Evolutionary conservation across 37 sponge, comb jelly and placozoan genomes (phyloP), one percentile per base, ranked within the genome.

Genomic region (Haliclona indistincta): DNA sequence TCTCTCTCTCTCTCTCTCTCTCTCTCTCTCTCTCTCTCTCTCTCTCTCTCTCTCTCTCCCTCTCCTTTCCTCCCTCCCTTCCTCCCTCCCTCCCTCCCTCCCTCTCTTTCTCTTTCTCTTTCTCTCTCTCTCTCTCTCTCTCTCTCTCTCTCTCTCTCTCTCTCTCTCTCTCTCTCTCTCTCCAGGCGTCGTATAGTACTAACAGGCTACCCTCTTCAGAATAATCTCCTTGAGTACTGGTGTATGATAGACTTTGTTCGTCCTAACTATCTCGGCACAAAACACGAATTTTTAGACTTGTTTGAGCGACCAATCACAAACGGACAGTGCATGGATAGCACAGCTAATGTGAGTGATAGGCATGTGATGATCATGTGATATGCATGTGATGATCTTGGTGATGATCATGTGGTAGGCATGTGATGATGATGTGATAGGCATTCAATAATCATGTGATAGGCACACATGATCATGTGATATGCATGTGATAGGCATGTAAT

Each of bases 201-300:
- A 64, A 98, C 96, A 0, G 99, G 99, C 28, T 98, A 98, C 58
- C 99, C 99, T 23, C 79, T 98, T n/a, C 99, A 98, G 78, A 98
- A 98, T 76, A 98, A 98, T 70, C 90, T 98, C 26, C 43, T 64
- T 38, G 99, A 98, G 83, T 98, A 98, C 82, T 98, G 96, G 96
- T 98, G 99, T 64, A 98, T 98, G 99, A 90, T 98, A 60, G 99
- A 98, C 81, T 98, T 98, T 80, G 99, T 98, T 3, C 60, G 99
- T 25, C 99, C 99, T 40, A 95, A 82, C 69, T 95, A 93, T 72
- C 91, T 98, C n/a, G 99, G 99, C 19, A 93, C 88, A 43, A 93
- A 93, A 63, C 86, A 92, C 43, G 96, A 98, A 54, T 98, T 98
- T 84, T 72, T 73, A 32, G 91, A 96, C 74, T 77, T 98, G 68